Evolutionary conservation across 2,888 invertebrate species (phyloP).

Genomic region (Euproctis similis): DNA sequence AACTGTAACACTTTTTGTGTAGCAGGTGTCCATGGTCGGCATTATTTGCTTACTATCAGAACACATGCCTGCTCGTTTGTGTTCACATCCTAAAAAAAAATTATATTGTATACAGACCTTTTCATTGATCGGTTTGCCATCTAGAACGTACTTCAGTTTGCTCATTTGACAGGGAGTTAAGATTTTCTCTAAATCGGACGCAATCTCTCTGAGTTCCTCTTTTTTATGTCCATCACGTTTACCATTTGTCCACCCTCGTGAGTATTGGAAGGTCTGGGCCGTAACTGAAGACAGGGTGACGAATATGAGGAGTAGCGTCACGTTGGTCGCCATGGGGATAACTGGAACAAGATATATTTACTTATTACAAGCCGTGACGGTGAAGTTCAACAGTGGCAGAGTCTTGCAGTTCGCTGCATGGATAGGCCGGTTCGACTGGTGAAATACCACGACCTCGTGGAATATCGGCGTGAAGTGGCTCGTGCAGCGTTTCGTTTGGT

Average conservation of each 20-base stretch:
- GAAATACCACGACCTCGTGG: too few species aligned
- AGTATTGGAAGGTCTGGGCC: conserved; percentile 86
- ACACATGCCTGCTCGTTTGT: neutral
- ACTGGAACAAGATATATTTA: conserved; percentile 23
- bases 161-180: conserved; percentile 67
- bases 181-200: conserved; percentile 43
- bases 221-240: conserved; percentile 65
- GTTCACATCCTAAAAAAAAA: neutral
- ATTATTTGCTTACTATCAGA: too few species aligned
- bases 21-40: too few species aligned
- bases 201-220: conserved; percentile 34
- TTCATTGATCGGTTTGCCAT: conserved; percentile 65
- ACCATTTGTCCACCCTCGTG: conserved; percentile 86
- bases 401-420: too few species aligned
- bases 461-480: too few species aligned
- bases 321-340: conserved; percentile 40
- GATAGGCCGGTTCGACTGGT: too few species aligned
- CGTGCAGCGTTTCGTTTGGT: too few species aligned
- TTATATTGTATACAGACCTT: conserved; percentile 36
- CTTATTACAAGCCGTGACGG: too few species aligned
- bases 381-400: too few species aligned
- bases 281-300: conserved; percentile 59
- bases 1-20: too few species aligned
- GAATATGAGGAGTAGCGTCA: conserved; percentile 48
- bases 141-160: conserved; percentile 67